Conservation (phyloP, 2,113 vertebrate genomes). For the Pholis gunnellus region DNA sequence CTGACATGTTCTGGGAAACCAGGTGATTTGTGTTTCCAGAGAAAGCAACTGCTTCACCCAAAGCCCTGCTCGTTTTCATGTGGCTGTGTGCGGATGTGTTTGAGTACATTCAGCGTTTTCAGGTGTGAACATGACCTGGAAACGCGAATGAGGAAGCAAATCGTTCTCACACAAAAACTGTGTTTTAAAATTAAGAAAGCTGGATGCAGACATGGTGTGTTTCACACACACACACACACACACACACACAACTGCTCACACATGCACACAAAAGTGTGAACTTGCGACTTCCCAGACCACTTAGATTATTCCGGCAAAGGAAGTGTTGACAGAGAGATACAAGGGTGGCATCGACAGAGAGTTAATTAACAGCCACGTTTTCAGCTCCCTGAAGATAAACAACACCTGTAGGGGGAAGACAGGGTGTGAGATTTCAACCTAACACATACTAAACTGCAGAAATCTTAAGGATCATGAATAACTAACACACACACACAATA, state of each 20-base stretch:
- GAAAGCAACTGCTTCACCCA: not conserved
- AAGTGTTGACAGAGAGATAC: constrained; percentile 76
- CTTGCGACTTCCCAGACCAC: constrained; percentile 69
- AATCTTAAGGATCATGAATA: constrained; percentile 47
- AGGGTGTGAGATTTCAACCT: constrained; percentile 46
- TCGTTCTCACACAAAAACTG: not conserved
- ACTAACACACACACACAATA: not conserved
- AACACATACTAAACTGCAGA: constrained; percentile 46
- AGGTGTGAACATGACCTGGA: not conserved
- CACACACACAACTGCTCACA: constrained; percentile 7
- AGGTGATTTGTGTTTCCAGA: not conserved
- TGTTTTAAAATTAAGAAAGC: not conserved
- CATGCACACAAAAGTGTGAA: constrained; percentile 57
- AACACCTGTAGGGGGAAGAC: constrained; percentile 56
- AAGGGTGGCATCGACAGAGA: constrained; percentile 43
- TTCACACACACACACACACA: not conserved
- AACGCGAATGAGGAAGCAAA: not conserved
- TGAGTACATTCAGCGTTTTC: not conserved
- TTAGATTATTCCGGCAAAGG: constrained; percentile 72
- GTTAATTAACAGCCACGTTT: constrained; percentile 75
- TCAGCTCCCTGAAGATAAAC: constrained; percentile 55
- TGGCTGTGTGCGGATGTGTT: not conserved
- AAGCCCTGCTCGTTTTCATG: not conserved
- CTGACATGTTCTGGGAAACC: not conserved
- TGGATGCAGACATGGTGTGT: not conserved